Base-by-base conservation (phyloP, 2,113 vertebrate genomes). In the Rhineura floridana region DNA sequence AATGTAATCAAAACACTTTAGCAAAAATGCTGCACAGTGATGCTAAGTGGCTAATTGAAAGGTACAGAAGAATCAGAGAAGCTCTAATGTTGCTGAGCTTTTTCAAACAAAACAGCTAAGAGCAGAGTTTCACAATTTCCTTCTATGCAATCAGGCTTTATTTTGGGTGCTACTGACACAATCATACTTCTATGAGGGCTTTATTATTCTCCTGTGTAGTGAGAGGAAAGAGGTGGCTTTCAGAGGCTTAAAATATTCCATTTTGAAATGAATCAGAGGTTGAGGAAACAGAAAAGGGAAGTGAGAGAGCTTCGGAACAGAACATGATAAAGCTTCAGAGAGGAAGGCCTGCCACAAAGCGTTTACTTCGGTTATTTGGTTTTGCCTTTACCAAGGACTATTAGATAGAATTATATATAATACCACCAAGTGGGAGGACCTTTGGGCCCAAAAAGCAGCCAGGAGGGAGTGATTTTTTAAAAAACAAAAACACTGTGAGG, bases 81-180 rank as follows among this genome's bases (percentile, higher is more conserved):
- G 6, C 2, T 75, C 44, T 30, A 52, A 62, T 85, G 23, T 62
- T 92, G 59, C 46, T 42, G n/a, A n/a, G 10, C 80, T 50, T 93
- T 50, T 36, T 39, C 39, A 79, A 93, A 90, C 39, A 46, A 7
- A 62, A 83, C 62, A 63, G 75, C 84, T 82, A 88, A 85, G 88
- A 88, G 73, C 28, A 91, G 52, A 80, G 55, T 95, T 93, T 91
- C 92, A 93, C 85, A 94, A 88, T 91, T 94, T 93, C 92, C 88
- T 28, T 87, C 75, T 90, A 86, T 3, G 7, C 90, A 92, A 93
- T 76, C 80, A 73, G 94, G 90, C 63, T 86, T 89, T 91, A 83
- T 90, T 95, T 91, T 90, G 86, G 79, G 90, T 42, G 70, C 65
- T 9, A 39, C 69, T 94, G 92, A 95, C 84, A 91, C 89, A 96